phyloP scores from a whole-genome alignment of 1,140 invertebrate species.

The Subanguina moxae region DNA sequence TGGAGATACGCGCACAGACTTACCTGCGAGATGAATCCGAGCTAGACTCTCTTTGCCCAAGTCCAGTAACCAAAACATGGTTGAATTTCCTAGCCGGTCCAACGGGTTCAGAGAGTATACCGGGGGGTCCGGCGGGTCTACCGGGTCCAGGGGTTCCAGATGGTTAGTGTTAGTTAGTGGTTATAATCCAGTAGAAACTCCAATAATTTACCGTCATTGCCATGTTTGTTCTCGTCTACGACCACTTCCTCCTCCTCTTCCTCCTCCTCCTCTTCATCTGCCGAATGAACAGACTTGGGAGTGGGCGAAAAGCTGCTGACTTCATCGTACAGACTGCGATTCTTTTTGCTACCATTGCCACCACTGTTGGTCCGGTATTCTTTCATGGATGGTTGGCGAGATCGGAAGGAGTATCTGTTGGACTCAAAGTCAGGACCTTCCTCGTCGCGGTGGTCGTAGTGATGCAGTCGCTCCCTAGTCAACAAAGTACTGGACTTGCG shows the following conservation, averaged over 20 bases:
- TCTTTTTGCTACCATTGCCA: neutral
- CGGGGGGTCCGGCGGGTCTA: too few species aligned
- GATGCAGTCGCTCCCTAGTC: neutral
- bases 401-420: neutral
- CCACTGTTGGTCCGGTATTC: neutral
- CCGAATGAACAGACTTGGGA: neutral
- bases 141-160: too few species aligned
- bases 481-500: too few species aligned
- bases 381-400: neutral
- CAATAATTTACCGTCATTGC: too few species aligned
- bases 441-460: neutral
- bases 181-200: too few species aligned
- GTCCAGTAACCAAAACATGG: too few species aligned
- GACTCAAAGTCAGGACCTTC: slow-evolving; percentile 2
- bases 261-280: neutral
- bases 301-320: neutral
- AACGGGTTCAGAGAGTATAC: too few species aligned
- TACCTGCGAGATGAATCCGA: too few species aligned
- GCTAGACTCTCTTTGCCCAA: too few species aligned
- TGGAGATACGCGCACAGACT: too few species aligned
- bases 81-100: too few species aligned
- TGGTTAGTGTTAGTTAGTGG: too few species aligned
- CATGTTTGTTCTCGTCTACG: neutral
- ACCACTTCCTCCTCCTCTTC: neutral
- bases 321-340: neutral